Conservation (phyloP, 1,140 invertebrate species). For the Tigriopus japonicus region DNA sequence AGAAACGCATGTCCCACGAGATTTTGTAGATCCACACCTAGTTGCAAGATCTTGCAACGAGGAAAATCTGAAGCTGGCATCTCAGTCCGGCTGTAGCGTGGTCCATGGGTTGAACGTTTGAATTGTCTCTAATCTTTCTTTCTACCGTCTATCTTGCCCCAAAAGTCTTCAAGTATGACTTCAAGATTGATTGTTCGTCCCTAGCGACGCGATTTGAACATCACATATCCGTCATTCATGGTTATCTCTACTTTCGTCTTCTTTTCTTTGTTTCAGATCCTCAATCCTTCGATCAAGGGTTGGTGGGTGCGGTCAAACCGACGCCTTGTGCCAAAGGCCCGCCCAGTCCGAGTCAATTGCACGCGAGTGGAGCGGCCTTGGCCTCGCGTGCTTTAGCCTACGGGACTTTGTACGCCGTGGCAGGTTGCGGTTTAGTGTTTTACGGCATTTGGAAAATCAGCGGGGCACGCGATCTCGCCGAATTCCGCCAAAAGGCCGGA, state of each 20-base stretch:
- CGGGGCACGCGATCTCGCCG: slow-evolving; percentile 25
- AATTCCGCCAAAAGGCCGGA: slow-evolving; percentile 25
- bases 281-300: slow-evolving; percentile 1
- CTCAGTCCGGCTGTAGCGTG: no score
- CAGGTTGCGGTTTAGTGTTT: slow-evolving; percentile 25
- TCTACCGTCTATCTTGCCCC: no score
- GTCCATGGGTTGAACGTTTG: no score
- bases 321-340: not conserved
- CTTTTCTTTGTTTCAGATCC: not conserved
- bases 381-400: slow-evolving; percentile 23
- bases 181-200: no score
- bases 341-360: not conserved
- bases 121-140: no score
- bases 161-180: no score
- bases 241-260: not conserved
- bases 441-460: slow-evolving; percentile 26
- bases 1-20: no score
- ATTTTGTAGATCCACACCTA: no score
- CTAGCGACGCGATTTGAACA: not conserved
- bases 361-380: slow-evolving; percentile 1
- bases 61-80: no score
- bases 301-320: not conserved
- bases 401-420: slow-evolving; percentile 27
- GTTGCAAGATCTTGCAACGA: no score
- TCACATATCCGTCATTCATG: not conserved